phyloP scores from a whole-genome alignment of 1,140 invertebrate genomes.

The Drosophila takahashii region DNA sequence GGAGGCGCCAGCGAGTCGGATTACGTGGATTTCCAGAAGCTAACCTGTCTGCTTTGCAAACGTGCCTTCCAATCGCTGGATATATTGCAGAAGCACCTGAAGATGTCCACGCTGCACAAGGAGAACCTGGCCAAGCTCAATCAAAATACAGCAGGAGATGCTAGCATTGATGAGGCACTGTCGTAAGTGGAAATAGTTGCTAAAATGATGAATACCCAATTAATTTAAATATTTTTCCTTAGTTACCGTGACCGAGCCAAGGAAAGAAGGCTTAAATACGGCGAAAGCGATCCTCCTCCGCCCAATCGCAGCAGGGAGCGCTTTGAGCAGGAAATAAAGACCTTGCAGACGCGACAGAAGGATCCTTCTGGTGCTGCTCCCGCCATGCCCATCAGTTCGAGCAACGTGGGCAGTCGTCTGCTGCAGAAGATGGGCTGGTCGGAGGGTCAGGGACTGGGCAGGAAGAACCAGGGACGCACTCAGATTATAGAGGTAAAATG shows the following conservation, averaged over 20 bases:
- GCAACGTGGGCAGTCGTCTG: slow-evolving; percentile 96
- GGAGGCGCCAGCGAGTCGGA: slow-evolving; percentile 87
- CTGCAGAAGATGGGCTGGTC: slow-evolving; percentile 99
- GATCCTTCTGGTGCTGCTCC: slow-evolving; percentile 80
- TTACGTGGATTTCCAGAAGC: slow-evolving; percentile 93
- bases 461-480: slow-evolving; percentile 95
- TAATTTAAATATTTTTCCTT: background rate
- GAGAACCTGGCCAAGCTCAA: slow-evolving; percentile 90
- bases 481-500: slow-evolving; percentile 92
- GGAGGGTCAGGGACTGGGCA: slow-evolving; percentile 97
- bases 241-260: slow-evolving; percentile 98
- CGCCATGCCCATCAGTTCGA: slow-evolving; percentile 89
- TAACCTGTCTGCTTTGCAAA: slow-evolving; percentile 98
- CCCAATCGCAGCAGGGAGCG: slow-evolving; percentile 90
- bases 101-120: slow-evolving; percentile 97
- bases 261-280: slow-evolving; percentile 97
- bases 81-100: slow-evolving; percentile 94
- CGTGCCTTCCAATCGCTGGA: slow-evolving; percentile 96
- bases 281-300: slow-evolving; percentile 91
- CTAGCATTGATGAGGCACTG: slow-evolving; percentile 19
- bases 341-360: slow-evolving; percentile 61
- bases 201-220: background rate
- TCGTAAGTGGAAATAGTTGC: slow-evolving; percentile 42
- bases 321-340: slow-evolving; percentile 86
- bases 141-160: slow-evolving; percentile 1